Percentiles rank a stretch among this genome's conserved stretches.
These are phyloP conservation scores for Thereva unica DNA, from an alignment of 2,888 invertebrate species.

Conservation along the genomic window DNA sequence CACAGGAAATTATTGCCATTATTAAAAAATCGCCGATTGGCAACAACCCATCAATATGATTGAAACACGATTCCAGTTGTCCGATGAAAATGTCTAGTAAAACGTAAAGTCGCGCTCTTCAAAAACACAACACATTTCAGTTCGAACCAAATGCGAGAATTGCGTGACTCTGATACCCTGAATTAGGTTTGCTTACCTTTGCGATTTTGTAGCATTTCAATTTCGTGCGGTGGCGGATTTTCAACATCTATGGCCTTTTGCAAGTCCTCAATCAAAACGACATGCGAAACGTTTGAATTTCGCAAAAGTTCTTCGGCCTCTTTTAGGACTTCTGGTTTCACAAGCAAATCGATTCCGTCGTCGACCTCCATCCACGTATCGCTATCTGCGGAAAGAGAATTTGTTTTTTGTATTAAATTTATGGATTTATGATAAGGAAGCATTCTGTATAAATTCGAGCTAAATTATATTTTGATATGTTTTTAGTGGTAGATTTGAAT, in stretches of 20 bases:
- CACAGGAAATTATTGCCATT: constrained; percentile 38
- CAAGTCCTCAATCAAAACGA: constrained; percentile 76
- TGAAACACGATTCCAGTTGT: constrained; percentile 32
- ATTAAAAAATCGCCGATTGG: constrained; percentile 19
- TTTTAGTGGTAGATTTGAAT: too few relatives aligned
- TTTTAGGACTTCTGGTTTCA: constrained; percentile 68
- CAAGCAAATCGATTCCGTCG: constrained; percentile 68
- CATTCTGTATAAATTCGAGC: neutral
- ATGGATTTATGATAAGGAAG: neutral
- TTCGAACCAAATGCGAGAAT: neutral
- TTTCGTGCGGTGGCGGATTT: constrained; percentile 72
- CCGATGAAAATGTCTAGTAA: constrained; percentile 38
- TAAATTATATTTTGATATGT: neutral
- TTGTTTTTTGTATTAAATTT: neutral
- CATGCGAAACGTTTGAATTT: constrained; percentile 67
- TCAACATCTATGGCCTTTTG: constrained; percentile 79
- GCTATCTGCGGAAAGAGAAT: constrained; percentile 48
- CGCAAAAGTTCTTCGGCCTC: constrained; percentile 67
- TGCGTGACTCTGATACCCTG: neutral
- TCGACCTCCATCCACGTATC: constrained; percentile 57
- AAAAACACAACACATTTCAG: constrained; percentile 12
- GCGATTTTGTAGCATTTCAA: constrained; percentile 70
- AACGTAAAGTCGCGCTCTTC: constrained; percentile 1
- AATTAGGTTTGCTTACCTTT: constrained; percentile 61
- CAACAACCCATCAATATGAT: constrained; percentile 31